Evolutionary conservation across 2,797 vertebrate species (phyloP).

Genomic region (Prunella strophiata): DNA sequence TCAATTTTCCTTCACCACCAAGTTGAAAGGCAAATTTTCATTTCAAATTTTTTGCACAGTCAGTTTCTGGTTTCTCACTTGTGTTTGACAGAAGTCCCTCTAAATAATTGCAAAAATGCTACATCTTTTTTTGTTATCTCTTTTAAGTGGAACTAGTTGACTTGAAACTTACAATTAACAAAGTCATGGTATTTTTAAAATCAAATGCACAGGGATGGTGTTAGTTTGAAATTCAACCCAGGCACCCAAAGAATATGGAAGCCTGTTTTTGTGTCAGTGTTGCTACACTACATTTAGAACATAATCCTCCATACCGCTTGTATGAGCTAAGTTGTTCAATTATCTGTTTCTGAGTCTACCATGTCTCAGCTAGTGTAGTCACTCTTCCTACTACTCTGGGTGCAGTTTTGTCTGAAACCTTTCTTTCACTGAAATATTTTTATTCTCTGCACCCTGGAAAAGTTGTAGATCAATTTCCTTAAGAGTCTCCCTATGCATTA

Average conservation of each 20-base stretch:
- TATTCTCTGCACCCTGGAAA: neutral
- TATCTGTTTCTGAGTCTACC: neutral
- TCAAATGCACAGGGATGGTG: rapidly evolving
- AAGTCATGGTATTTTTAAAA: neutral
- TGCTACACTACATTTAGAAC: neutral
- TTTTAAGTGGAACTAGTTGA: neutral
- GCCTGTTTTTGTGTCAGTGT: neutral
- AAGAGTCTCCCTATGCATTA: neutral
- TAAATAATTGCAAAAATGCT: neutral
- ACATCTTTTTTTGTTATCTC: neutral
- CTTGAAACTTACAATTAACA: neutral
- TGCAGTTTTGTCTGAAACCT: neutral
- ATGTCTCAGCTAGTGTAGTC: neutral
- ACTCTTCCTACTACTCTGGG: neutral
- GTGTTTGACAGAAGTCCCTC: neutral
- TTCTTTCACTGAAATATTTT: neutral
- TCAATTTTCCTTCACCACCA: neutral
- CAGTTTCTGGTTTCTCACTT: neutral
- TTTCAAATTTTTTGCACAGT: neutral
- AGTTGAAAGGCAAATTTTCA: neutral
- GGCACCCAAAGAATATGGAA: neutral
- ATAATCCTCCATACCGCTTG: neutral
- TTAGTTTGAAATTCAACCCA: neutral
- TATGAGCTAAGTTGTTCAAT: neutral
- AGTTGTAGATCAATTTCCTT: neutral